phyloP scores from a whole-genome alignment of 2,888 invertebrate species.

The Cerastis leucographa region DNA sequence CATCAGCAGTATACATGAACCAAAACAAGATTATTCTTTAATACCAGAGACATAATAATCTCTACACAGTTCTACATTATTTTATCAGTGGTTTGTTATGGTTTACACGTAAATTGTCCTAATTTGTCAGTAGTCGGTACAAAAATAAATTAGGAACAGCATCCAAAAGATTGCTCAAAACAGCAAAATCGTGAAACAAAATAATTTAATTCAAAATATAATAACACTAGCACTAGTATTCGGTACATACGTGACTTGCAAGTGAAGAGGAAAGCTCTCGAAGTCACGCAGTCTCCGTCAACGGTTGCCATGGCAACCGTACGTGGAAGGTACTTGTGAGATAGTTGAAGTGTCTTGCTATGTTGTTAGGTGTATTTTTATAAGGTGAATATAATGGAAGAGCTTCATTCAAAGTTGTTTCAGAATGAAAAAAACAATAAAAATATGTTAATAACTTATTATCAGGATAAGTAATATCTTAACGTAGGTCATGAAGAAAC shows the following conservation, averaged over 20 bases:
- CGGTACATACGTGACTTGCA: constrained; percentile 35
- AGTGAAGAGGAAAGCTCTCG: constrained; percentile 7
- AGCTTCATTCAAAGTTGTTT: not conserved
- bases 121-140: too few relatives aligned
- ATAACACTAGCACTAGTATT: constrained; percentile 20
- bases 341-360: not conserved
- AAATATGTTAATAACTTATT: too few relatives aligned
- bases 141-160: not conserved
- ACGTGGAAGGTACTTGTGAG: not conserved
- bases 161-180: not conserved
- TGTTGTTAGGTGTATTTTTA: not conserved
- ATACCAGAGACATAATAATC: too few relatives aligned
- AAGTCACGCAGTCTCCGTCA: not conserved
- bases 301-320: constrained; percentile 21
- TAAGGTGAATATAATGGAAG: not conserved
- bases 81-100: too few relatives aligned
- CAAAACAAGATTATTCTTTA: too few relatives aligned
- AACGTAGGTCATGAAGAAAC: too few relatives aligned
- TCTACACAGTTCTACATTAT: too few relatives aligned
- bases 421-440: too few relatives aligned
- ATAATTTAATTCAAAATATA: too few relatives aligned
- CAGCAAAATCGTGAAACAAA: constrained; percentile 12
- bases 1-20: too few relatives aligned
- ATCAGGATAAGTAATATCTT: too few relatives aligned
- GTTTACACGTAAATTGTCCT: too few relatives aligned